Percentiles rank a stretch among this genome's conserved stretches.
Evolutionary conservation across 1,140 invertebrate species (phyloP).

Genomic region (Kradibia gibbosae): DNA sequence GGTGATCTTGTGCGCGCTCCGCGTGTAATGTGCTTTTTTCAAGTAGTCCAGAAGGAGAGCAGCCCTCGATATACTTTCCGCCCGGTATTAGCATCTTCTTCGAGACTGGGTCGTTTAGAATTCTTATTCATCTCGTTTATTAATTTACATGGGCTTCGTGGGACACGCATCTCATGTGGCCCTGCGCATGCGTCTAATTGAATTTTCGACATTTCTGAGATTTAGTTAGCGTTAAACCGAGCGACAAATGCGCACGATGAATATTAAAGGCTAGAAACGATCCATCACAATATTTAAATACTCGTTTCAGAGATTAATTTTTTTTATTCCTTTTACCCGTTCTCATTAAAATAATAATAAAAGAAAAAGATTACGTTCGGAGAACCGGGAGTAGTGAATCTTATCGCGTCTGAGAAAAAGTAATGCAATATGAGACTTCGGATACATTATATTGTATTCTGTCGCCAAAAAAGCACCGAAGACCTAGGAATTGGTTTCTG

Average conservation of each 20-base stretch:
- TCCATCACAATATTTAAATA: constrained; percentile 44
- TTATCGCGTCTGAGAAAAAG: background rate
- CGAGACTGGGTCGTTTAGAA: background rate
- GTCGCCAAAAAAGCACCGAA: no score
- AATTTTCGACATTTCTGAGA: constrained; percentile 13
- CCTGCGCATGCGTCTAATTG: constrained; percentile 18
- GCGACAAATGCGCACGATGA: constrained; percentile 39
- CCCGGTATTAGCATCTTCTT: background rate
- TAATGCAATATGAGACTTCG: background rate
- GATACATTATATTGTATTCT: constrained; percentile 1
- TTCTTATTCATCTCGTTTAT: background rate
- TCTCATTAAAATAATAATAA: constrained; percentile 25
- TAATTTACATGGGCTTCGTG: constrained; percentile 1
- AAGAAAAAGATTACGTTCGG: background rate
- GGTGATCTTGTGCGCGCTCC: constrained; percentile 40
- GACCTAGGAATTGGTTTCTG: background rate
- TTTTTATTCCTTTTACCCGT: background rate
- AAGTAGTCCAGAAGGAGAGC: background rate
- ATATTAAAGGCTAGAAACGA: constrained; percentile 45
- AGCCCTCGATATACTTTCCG: constrained; percentile 20
- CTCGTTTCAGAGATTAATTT: background rate
- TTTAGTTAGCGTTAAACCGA: constrained; percentile 17
- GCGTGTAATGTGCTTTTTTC: constrained; percentile 42
- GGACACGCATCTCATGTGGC: background rate
- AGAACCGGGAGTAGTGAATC: background rate